Evolutionary conservation across 2,113 vertebrate genomes (phyloP).

Genomic region (Hemichromis elongatus): DNA sequence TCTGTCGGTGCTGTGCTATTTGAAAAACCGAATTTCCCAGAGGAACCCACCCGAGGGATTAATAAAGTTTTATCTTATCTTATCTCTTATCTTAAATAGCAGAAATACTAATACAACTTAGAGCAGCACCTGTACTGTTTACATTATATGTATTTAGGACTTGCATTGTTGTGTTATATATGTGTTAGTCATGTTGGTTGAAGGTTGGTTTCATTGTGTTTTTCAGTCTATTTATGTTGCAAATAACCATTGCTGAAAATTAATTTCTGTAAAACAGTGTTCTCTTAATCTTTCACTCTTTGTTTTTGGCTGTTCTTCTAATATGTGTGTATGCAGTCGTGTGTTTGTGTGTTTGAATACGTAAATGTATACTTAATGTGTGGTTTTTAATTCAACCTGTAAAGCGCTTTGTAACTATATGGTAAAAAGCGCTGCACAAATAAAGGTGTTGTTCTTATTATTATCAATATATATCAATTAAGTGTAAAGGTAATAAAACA

Average conservation of each 20-base stretch:
- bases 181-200: not conserved
- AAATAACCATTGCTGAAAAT: not conserved
- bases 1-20: too few relatives aligned
- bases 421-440: not conserved
- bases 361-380: not conserved
- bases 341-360: not conserved
- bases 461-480: not conserved
- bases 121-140: not conserved
- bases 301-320: not conserved
- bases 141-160: not conserved
- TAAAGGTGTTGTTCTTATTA: not conserved
- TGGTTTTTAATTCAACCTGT: not conserved
- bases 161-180: not conserved
- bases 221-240: not conserved
- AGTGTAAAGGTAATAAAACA: not conserved
- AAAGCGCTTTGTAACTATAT: not conserved
- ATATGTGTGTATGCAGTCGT: not conserved
- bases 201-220: not conserved
- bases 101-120: not conserved
- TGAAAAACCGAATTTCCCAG: too few relatives aligned
- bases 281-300: not conserved
- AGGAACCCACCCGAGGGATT: too few relatives aligned
- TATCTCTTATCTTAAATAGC: too few relatives aligned
- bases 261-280: not conserved
- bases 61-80: too few relatives aligned